A percentile compares a stretch with the other conserved stretches of the same genome.
Conservation (phyloP, 2,113 vertebrate species). For the Micromys minutus region DNA sequence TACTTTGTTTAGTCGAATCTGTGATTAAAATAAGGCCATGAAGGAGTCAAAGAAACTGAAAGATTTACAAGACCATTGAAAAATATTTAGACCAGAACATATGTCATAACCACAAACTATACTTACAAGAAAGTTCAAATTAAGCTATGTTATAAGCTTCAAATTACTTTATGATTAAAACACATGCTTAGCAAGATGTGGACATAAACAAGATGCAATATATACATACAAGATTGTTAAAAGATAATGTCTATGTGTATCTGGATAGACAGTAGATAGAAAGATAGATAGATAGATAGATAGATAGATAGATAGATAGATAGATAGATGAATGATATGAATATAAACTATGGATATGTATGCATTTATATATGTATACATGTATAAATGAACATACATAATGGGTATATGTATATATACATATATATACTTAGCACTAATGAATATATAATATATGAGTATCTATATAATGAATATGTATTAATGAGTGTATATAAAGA, state of each 20-base stretch:
- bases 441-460: background rate
- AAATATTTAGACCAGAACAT: slow-evolving; percentile 17
- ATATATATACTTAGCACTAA: background rate
- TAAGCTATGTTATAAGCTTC: background rate
- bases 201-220: background rate
- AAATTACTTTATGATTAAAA: background rate
- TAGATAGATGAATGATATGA: background rate
- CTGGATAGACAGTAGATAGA: too few species aligned
- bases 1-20: background rate
- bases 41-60: background rate
- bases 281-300: background rate
- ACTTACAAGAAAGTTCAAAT: background rate
- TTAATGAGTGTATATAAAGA: too few species aligned
- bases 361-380: background rate
- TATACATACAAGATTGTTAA: background rate
- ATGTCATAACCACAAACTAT: background rate
- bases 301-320: background rate
- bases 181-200: background rate
- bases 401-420: background rate
- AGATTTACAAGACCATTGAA: background rate
- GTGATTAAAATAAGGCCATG: background rate
- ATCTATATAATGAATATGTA: too few species aligned
- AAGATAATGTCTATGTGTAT: background rate
- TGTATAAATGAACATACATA: background rate
- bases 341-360: too few species aligned